Evolutionary conservation across 2,113 vertebrate genomes (phyloP).

Genomic region (Mirza zaza): DNA sequence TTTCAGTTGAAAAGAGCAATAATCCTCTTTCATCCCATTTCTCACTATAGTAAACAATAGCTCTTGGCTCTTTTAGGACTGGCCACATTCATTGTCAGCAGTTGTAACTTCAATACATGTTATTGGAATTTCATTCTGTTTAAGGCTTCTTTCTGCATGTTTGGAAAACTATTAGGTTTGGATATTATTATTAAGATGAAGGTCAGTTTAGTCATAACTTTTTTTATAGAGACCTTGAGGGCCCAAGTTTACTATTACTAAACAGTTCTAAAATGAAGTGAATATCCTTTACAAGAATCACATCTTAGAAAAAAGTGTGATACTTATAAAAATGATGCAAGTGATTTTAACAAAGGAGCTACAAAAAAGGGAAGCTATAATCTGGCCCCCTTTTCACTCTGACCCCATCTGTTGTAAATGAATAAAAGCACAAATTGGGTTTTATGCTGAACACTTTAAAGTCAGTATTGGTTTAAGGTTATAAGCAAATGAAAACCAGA

Average conservation of each 20-base stretch:
- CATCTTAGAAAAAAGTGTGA: slow-evolving; percentile 50
- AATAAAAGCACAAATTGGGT: slow-evolving; percentile 77
- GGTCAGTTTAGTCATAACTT: slow-evolving; percentile 39
- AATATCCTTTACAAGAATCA: slow-evolving; percentile 60
- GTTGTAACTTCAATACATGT: background rate
- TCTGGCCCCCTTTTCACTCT: slow-evolving; percentile 41
- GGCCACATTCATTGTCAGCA: background rate
- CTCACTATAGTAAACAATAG: background rate
- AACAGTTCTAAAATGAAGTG: slow-evolving; percentile 54
- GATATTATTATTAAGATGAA: slow-evolving; percentile 54
- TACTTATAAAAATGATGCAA: slow-evolving; percentile 67
- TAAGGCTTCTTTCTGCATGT: background rate
- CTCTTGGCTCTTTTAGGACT: background rate
- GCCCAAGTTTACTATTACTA: slow-evolving; percentile 56
- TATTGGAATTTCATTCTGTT: slow-evolving; percentile 50
- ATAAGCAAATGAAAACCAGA: slow-evolving; percentile 77
- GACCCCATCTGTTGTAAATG: slow-evolving; percentile 77
- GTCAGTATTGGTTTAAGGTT: slow-evolving; percentile 63
- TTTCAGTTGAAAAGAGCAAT: background rate
- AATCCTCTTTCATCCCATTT: background rate
- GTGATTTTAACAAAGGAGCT: slow-evolving; percentile 74
- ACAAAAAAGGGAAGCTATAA: slow-evolving; percentile 61
- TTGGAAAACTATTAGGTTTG: slow-evolving; percentile 30
- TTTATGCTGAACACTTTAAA: slow-evolving; percentile 75
- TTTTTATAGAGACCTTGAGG: slow-evolving; percentile 56